These are phyloP conservation scores for Drosophila sordidula DNA, from an alignment of 2,888 invertebrate species.

Conservation along the genomic window DNA sequence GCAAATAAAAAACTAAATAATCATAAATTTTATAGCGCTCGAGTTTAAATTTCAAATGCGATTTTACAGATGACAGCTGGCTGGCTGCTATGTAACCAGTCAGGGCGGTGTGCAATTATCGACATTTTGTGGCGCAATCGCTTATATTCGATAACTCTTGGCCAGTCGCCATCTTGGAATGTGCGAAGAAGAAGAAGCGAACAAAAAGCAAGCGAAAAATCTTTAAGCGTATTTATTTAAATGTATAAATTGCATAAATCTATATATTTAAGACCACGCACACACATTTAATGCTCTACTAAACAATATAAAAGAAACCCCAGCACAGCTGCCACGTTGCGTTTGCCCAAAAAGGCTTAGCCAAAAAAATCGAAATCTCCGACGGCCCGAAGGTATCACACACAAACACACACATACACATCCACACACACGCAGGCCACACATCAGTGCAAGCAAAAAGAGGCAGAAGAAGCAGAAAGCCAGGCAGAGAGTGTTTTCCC, in stretches of 20 bases:
- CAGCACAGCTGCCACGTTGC: constrained; percentile 57
- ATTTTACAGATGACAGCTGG: constrained; percentile 10
- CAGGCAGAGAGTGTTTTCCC: constrained; percentile 50
- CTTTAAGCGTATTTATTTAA: constrained; percentile 73
- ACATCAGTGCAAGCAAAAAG: constrained; percentile 50
- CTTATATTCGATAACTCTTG: constrained; percentile 50
- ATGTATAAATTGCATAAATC: constrained; percentile 69
- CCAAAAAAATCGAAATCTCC: constrained; percentile 67
- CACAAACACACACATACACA: constrained; percentile 28
- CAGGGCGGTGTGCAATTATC: constrained; percentile 41
- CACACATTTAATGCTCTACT: constrained; percentile 42
- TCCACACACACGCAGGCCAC: constrained; percentile 21
- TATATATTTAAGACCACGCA: constrained; percentile 52
- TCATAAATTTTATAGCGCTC: constrained; percentile 4
- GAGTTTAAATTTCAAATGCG: constrained; percentile 16
- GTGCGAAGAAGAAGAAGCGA: constrained; percentile 67
- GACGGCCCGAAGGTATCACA: constrained; percentile 61
- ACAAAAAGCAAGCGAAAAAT: constrained; percentile 79
- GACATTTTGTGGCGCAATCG: constrained; percentile 42
- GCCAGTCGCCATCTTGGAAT: constrained; percentile 61
- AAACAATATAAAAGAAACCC: constrained; percentile 48
- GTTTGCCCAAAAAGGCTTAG: constrained; percentile 46
- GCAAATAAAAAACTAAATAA: constrained; percentile 30
- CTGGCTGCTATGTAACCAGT: constrained; percentile 26
- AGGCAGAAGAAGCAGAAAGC: constrained; percentile 37